These are phyloP conservation scores for Valencia hispanica DNA, from an alignment of 2,797 vertebrate species.

Conservation along the genomic window DNA sequence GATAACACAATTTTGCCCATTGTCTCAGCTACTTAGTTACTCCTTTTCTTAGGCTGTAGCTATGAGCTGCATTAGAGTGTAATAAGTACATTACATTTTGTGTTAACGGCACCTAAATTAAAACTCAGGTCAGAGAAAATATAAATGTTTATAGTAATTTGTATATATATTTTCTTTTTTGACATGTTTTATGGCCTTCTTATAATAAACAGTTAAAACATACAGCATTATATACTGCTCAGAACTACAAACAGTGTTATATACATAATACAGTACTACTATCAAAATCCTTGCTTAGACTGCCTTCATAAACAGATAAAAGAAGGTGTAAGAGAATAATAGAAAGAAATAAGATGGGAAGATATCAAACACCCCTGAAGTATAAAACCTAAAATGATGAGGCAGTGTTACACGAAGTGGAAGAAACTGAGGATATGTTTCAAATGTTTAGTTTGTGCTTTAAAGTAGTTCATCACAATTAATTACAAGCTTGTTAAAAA, in stretches of 20 bases:
- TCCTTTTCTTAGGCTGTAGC: slow-evolving; percentile 15
- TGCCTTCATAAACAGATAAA: slow-evolving; percentile 7
- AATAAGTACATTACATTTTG: slow-evolving; percentile 26
- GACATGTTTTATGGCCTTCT: neutral
- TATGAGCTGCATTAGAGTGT: slow-evolving; percentile 1
- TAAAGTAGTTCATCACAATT: neutral
- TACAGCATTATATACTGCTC: neutral
- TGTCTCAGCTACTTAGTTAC: slow-evolving; percentile 44
- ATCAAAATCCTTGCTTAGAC: slow-evolving; percentile 20
- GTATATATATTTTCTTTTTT: neutral
- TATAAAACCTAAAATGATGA: slow-evolving; percentile 1
- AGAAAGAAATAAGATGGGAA: slow-evolving; percentile 5
- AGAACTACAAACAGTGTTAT: slow-evolving; percentile 31
- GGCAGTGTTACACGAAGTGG: neutral
- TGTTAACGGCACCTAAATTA: slow-evolving; percentile 11
- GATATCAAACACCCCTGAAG: neutral
- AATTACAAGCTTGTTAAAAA: neutral
- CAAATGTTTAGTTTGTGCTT: neutral
- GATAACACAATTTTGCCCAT: slow-evolving; percentile 20
- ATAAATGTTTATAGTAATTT: no score
- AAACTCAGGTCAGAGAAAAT: neutral
- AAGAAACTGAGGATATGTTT: neutral
- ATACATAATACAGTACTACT: slow-evolving; percentile 42
- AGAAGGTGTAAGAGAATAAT: neutral
- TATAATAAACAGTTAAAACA: slow-evolving; percentile 13